Conservation (phyloP, 2,797 vertebrate genomes). For the Myotis vivesi region DNA sequence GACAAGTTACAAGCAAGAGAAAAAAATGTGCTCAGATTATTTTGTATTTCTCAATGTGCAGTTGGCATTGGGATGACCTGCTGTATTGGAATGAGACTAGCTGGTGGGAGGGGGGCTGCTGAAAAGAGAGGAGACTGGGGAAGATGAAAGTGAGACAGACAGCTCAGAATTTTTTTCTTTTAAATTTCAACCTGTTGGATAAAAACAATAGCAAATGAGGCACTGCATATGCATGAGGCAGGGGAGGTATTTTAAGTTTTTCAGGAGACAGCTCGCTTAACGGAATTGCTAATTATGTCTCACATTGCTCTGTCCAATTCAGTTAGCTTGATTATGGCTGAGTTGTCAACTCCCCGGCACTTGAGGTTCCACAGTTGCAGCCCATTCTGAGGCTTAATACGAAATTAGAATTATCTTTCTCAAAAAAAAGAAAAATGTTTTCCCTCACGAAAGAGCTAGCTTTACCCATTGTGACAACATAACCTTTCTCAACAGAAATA, state of each 20-base stretch:
- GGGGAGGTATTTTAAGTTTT: slow-evolving; percentile 75
- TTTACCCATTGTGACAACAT: slow-evolving; percentile 72
- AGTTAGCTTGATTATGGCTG: slow-evolving; percentile 75
- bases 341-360: slow-evolving; percentile 71
- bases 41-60: slow-evolving; percentile 29
- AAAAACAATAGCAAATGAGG: slow-evolving; percentile 77
- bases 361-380: slow-evolving; percentile 61
- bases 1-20: slow-evolving; percentile 38
- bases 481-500: slow-evolving; percentile 76
- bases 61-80: slow-evolving; percentile 31
- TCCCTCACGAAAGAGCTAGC: slow-evolving; percentile 35
- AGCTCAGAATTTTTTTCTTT: slow-evolving; percentile 69
- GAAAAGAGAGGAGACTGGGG: background rate
- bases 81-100: slow-evolving; percentile 14
- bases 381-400: slow-evolving; percentile 62
- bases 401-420: slow-evolving; percentile 64
- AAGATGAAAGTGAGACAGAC: slow-evolving; percentile 63
- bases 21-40: background rate
- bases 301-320: slow-evolving; percentile 74
- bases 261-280: slow-evolving; percentile 75
- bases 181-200: slow-evolving; percentile 73
- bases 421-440: slow-evolving; percentile 46
- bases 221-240: slow-evolving; percentile 75
- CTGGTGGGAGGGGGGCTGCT: background rate
- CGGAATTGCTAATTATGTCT: slow-evolving; percentile 78